These are phyloP conservation scores for Drosophila fulvimacula DNA, from an alignment of 2,888 invertebrate species.

Conservation along the genomic window DNA sequence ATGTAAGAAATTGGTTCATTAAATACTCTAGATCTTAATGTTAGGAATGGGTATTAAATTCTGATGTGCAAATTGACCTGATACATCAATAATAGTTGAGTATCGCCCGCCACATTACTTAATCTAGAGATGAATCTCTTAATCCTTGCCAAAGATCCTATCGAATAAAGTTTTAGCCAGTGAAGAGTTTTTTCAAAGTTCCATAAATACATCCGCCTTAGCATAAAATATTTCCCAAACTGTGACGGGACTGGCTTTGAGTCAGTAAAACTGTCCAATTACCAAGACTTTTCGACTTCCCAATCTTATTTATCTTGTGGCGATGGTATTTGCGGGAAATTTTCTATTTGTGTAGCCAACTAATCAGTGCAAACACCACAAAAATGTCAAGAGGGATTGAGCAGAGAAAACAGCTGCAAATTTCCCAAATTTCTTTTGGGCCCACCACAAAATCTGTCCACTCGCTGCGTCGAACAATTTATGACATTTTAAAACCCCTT, in stretches of 20 bases:
- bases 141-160: background rate
- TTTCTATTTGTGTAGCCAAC: constrained; percentile 26
- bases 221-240: background rate
- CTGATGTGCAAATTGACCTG: background rate
- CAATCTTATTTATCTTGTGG: constrained; percentile 2
- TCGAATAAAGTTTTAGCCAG: background rate
- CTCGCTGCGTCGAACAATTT: constrained; percentile 57
- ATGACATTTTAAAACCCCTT: constrained; percentile 75
- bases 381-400: constrained; percentile 61
- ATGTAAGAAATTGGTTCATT: background rate
- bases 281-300: constrained; percentile 4
- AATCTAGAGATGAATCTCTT: background rate
- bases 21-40: background rate
- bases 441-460: constrained; percentile 58
- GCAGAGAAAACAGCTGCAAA: constrained; percentile 67
- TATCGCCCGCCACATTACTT: background rate
- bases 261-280: constrained; percentile 3
- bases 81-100: background rate
- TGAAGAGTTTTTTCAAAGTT: background rate
- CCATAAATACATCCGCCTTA: background rate
- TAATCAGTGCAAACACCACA: constrained; percentile 65
- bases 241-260: background rate
- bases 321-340: constrained; percentile 6
- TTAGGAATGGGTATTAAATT: background rate
- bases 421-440: constrained; percentile 45